Conservation (phyloP, 2,113 vertebrate genomes). For the Ptilonorhynchus violaceus region DNA sequence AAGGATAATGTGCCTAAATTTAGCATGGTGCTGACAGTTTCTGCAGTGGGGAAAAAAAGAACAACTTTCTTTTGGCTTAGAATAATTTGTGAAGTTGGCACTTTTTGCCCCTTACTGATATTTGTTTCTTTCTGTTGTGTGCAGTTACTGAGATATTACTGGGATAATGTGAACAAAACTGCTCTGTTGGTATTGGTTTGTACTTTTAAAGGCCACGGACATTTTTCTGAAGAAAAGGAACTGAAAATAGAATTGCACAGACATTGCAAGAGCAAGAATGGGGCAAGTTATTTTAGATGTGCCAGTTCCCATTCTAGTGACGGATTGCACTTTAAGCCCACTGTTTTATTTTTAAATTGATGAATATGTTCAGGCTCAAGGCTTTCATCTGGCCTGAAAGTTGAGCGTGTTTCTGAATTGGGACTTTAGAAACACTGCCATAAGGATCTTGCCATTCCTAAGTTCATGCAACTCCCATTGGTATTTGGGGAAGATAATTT, state of each 20-base stretch:
- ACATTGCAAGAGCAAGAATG: background rate
- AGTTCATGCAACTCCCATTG: fast-evolving
- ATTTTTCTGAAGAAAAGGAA: slow-evolving; percentile 9
- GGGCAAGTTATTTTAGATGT: background rate
- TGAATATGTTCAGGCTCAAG: background rate
- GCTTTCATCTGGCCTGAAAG: background rate
- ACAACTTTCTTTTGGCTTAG: background rate
- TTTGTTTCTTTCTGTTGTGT: background rate
- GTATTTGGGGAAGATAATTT: background rate
- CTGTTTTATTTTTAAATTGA: background rate
- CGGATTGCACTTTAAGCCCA: background rate
- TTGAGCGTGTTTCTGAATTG: background rate
- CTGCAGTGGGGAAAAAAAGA: background rate
- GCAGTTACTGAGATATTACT: background rate
- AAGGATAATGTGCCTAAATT: background rate
- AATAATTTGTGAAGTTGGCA: background rate
- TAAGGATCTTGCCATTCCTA: background rate
- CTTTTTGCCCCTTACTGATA: background rate
- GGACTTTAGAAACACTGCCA: background rate
- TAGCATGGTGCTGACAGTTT: background rate
- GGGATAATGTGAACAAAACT: background rate
- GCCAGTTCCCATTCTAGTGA: slow-evolving; percentile 5
- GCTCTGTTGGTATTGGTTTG: background rate
- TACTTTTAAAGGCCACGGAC: background rate
- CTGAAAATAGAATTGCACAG: slow-evolving; percentile 13